Conservation (phyloP, 2,113 vertebrate species). For the Pterocles gutturalis region DNA sequence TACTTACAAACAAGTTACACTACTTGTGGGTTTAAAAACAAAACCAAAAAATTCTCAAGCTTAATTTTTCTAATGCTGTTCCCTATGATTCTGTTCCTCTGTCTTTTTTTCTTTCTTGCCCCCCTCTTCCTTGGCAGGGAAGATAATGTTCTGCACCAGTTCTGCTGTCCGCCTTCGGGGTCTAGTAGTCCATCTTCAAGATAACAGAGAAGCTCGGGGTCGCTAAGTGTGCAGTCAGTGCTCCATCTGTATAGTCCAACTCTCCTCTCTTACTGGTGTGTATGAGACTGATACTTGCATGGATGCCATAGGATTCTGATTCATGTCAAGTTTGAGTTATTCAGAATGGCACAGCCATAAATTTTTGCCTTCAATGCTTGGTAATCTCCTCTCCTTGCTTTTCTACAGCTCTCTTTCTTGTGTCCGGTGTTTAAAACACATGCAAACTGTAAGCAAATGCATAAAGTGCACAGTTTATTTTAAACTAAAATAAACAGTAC, state of each 20-base stretch:
- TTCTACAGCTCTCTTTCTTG: conserved; percentile 18
- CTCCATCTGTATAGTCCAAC: conserved; percentile 33
- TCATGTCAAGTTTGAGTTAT: background rate
- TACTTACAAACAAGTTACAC: background rate
- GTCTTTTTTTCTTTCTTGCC: conserved; percentile 47
- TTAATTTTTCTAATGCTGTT: conserved; percentile 62
- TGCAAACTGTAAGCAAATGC: background rate
- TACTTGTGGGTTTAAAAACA: background rate
- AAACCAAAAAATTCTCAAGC: background rate
- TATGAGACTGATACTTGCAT: conserved; percentile 26
- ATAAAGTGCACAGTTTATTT: conserved; percentile 35
- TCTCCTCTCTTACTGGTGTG: conserved; percentile 49
- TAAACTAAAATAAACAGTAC: conserved; percentile 57
- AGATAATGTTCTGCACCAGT: conserved; percentile 74
- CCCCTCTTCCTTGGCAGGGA: conserved; percentile 68
- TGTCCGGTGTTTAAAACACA: background rate
- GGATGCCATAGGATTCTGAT: background rate
- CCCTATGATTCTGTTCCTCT: conserved; percentile 70
- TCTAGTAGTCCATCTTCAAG: conserved; percentile 77
- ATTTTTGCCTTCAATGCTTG: background rate
- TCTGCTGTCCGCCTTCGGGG: conserved; percentile 74
- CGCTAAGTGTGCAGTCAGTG: conserved; percentile 43
- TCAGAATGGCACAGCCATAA: background rate
- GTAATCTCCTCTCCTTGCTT: conserved; percentile 27
- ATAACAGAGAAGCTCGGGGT: conserved; percentile 65